phyloP scores from a whole-genome alignment of 2,113 vertebrate species.

The Orthochromis malagaraziensis region DNA sequence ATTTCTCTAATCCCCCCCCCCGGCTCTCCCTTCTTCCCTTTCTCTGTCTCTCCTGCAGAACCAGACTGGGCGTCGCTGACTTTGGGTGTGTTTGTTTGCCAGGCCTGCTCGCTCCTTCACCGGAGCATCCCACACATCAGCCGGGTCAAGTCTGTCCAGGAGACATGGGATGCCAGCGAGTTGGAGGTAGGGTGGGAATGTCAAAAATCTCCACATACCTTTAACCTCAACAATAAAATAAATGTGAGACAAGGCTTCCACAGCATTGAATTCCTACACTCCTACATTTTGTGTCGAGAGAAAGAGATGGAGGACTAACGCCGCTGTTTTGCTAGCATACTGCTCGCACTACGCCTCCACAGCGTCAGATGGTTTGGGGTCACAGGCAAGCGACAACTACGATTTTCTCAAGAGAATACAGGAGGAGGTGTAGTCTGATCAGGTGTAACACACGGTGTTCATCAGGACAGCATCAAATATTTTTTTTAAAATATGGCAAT shows the following conservation, averaged over 20 bases:
- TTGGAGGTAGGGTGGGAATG: constrained; percentile 74
- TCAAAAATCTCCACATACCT: not conserved
- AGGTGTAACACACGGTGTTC: not conserved
- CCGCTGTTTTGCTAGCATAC: not conserved
- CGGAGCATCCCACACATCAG: constrained; percentile 87
- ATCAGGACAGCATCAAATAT: not conserved
- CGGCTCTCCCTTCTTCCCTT: not conserved
- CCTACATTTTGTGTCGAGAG: not conserved
- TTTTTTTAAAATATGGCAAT: fast-evolving
- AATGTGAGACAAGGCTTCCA: not conserved
- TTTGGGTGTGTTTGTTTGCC: constrained; percentile 89
- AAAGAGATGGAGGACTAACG: not conserved
- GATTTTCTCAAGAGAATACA: not conserved
- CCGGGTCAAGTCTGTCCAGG: constrained; percentile 87
- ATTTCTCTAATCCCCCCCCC: not conserved
- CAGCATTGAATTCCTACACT: not conserved
- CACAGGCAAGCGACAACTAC: not conserved
- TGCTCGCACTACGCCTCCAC: not conserved
- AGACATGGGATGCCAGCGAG: constrained; percentile 86
- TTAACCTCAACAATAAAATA: not conserved
- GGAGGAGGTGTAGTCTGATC: not conserved
- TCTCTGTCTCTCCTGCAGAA: constrained; percentile 64
- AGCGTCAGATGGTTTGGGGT: not conserved
- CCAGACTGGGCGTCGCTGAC: constrained; percentile 93
- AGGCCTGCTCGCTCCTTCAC: constrained; percentile 91